Evolutionary conservation across 2,888 invertebrate genomes (phyloP).

Genomic region (Chloromyia formosa): DNA sequence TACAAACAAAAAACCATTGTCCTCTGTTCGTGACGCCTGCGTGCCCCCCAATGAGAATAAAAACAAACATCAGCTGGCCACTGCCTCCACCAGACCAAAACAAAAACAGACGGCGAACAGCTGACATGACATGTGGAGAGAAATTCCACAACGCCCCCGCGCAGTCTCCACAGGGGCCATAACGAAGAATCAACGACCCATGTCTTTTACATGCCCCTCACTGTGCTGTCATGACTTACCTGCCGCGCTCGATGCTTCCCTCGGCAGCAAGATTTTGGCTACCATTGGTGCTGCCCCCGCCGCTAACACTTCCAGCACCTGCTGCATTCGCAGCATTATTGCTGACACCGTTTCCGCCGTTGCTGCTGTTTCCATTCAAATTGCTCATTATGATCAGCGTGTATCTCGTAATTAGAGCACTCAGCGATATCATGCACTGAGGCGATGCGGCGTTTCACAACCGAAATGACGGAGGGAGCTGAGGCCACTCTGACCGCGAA

Average conservation of each 20-base stretch:
- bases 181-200: background rate
- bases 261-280: conserved; percentile 60
- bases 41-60: conserved; percentile 4
- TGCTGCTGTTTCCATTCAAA: conserved; percentile 56
- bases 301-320: background rate
- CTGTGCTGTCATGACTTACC: conserved; percentile 51
- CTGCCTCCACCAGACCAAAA: conserved; percentile 9
- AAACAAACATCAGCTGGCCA: conserved; percentile 24
- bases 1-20: conserved; percentile 2
- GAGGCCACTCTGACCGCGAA: conserved; percentile 12
- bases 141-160: conserved; percentile 20
- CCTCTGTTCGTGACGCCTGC: background rate
- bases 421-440: conserved; percentile 61
- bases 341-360: background rate
- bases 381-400: conserved; percentile 62
- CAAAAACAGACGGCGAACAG: conserved; percentile 13
- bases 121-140: background rate
- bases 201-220: background rate
- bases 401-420: conserved; percentile 61
- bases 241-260: conserved; percentile 61
- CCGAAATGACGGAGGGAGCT: too few relatives aligned
- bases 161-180: background rate
- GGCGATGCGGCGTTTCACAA: conserved; percentile 49
- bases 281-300: background rate
- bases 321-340: background rate